Evolutionary conservation across 2,888 invertebrate genomes (phyloP).

Genomic region (Callimorpha dominula): DNA sequence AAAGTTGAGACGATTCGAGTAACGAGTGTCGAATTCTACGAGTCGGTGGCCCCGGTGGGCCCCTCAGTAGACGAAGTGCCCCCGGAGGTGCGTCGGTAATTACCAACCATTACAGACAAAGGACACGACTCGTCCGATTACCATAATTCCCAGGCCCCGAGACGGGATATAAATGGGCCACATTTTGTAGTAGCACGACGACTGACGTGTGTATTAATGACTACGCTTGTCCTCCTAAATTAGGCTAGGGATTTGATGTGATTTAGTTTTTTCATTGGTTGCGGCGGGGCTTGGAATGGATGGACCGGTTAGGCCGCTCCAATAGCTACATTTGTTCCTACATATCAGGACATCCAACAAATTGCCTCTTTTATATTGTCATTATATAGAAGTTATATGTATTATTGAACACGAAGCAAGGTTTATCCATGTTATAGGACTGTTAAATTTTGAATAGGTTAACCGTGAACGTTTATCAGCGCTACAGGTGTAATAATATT

Average conservation of each 20-base stretch:
- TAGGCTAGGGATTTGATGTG: constrained; percentile 82
- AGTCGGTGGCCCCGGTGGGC: constrained; percentile 63
- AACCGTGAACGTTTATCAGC: neutral
- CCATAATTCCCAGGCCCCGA: constrained; percentile 85
- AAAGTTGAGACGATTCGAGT: constrained; percentile 85
- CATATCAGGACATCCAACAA: constrained; percentile 53
- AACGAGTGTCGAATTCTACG: constrained; percentile 85
- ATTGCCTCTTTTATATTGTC: constrained; percentile 46
- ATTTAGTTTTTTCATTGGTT: constrained; percentile 83
- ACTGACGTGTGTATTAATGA: constrained; percentile 87
- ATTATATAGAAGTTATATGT: constrained; percentile 24
- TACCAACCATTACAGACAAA: constrained; percentile 86
- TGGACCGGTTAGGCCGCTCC: constrained; percentile 42
- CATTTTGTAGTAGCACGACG: constrained; percentile 85
- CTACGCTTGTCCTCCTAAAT: constrained; percentile 85
- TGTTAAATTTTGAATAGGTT: neutral
- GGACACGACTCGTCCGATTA: constrained; percentile 86
- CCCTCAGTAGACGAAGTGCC: constrained; percentile 78
- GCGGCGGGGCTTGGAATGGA: constrained; percentile 59
- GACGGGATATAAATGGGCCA: constrained; percentile 84
- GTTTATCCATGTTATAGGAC: neutral
- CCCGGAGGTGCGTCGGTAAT: constrained; percentile 84
- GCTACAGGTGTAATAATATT: neutral
- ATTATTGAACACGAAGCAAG: constrained; percentile 24
- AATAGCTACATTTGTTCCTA: constrained; percentile 54